Evolutionary conservation across 2,113 vertebrate genomes (phyloP).

Genomic region (Vulpes vulpes): DNA sequence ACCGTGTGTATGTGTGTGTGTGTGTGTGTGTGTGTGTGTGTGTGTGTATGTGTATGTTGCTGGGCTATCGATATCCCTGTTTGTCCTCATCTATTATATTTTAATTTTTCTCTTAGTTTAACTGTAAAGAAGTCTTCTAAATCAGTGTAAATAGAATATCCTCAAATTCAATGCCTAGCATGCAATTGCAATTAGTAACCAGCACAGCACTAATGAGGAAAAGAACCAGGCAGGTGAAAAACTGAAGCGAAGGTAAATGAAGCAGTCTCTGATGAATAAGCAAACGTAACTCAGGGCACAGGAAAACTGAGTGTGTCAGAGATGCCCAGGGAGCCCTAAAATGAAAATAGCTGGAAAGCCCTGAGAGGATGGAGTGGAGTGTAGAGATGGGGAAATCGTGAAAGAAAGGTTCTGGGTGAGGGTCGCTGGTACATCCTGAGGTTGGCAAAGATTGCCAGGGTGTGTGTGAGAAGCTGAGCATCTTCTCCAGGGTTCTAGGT

Average conservation of each 20-base stretch:
- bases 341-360: conserved; percentile 14
- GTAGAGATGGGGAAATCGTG: neutral
- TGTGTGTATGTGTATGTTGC: conserved; percentile 31
- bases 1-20: conserved; percentile 48
- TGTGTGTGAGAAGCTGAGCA: neutral
- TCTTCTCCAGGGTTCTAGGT: neutral
- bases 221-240: conserved; percentile 20
- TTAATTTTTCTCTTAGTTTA: conserved; percentile 62
- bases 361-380: neutral
- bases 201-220: conserved; percentile 27
- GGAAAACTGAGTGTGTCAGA: neutral
- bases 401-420: neutral
- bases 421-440: neutral
- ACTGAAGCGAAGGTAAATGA: conserved; percentile 12
- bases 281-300: neutral
- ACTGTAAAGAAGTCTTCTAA: conserved; percentile 28
- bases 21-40: conserved; percentile 19
- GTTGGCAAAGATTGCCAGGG: neutral
- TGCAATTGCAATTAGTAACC: neutral
- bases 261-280: neutral
- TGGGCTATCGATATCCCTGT: neutral
- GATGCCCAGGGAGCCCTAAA: neutral
- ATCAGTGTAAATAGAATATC: neutral
- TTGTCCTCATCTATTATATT: conserved; percentile 45
- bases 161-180: neutral